phyloP scores from a whole-genome alignment of 2,888 invertebrate genomes.

The Anagyrus pseudococci region DNA sequence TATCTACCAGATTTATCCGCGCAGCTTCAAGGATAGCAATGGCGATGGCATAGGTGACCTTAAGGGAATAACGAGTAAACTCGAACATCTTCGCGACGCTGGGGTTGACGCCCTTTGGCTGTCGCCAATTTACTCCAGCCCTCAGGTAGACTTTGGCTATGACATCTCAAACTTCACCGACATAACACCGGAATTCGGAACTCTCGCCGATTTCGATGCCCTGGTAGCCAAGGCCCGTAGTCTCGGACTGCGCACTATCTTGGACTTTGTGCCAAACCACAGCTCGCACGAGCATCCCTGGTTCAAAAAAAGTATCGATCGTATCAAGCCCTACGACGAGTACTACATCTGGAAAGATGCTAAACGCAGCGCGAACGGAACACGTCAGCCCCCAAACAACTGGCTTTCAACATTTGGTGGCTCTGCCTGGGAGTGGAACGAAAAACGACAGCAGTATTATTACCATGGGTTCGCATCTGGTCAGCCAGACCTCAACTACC shows the following conservation, averaged over 20 bases:
- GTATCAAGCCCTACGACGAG: conserved; percentile 69
- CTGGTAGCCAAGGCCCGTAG: conserved; percentile 65
- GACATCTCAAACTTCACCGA: conserved; percentile 75
- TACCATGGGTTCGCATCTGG: conserved; percentile 68
- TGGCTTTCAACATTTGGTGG: conserved; percentile 65
- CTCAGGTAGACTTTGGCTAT: conserved; percentile 80
- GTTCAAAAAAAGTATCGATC: conserved; percentile 74
- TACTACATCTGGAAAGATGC: conserved; percentile 79
- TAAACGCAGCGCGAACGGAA: conserved; percentile 48
- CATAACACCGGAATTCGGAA: conserved; percentile 75
- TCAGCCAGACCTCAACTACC: conserved; percentile 72
- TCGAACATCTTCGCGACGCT: conserved; percentile 71
- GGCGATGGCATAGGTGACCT: conserved; percentile 54
- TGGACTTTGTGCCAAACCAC: conserved; percentile 66
- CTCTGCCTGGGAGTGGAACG: conserved; percentile 68
- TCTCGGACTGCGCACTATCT: conserved; percentile 57
- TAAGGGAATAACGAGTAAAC: conserved; percentile 66
- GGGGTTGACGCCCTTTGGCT: conserved; percentile 74
- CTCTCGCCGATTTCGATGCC: conserved; percentile 72
- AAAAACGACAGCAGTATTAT: conserved; percentile 66
- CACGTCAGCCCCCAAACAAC: conserved; percentile 58
- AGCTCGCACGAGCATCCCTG: conserved; percentile 79
- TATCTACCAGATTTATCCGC: conserved; percentile 86
- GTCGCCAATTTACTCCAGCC: conserved; percentile 78
- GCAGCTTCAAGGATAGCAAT: conserved; percentile 84